A percentile compares a stretch with the other conserved stretches of the same genome.
These are phyloP conservation scores for Ceratotherium simum DNA, from an alignment of 2,113 vertebrate genomes.

Conservation along the genomic window DNA sequence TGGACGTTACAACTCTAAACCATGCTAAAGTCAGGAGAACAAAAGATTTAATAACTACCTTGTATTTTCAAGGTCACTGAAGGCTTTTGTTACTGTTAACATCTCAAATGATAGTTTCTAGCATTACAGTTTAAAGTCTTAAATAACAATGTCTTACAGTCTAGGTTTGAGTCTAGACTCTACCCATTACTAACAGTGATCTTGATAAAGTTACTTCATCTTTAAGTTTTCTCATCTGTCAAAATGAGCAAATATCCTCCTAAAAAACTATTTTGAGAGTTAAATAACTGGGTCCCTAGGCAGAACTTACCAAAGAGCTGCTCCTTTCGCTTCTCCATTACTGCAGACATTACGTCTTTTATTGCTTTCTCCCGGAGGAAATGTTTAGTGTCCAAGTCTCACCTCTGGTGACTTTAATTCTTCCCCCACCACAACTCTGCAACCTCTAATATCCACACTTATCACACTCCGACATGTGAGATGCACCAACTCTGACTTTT, in stretches of 20 bases:
- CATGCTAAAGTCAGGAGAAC: not conserved
- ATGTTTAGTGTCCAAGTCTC: not conserved
- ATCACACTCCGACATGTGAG: not conserved
- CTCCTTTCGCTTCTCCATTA: not conserved
- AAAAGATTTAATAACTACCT: not conserved
- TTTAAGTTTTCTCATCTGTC: conserved; percentile 11
- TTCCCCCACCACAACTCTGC: not conserved
- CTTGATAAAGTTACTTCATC: not conserved
- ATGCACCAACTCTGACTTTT: not conserved
- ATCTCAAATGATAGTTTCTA: conserved; percentile 21
- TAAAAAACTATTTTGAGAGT: conserved; percentile 12
- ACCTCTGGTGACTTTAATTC: not conserved
- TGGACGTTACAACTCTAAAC: not conserved
- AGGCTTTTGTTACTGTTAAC: conserved; percentile 5
- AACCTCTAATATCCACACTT: not conserved
- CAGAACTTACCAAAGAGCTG: not conserved
- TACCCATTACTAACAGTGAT: not conserved
- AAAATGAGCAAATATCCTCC: conserved; percentile 16
- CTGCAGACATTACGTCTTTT: not conserved
- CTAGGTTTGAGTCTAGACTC: conserved; percentile 26
- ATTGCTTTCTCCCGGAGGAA: not conserved
- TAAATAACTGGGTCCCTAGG: not conserved
- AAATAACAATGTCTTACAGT: not conserved
- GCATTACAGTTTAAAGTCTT: not conserved
- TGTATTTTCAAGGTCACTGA: not conserved